Conservation (phyloP, 2,888 invertebrate genomes). For the Chrysolina haemoptera region DNA sequence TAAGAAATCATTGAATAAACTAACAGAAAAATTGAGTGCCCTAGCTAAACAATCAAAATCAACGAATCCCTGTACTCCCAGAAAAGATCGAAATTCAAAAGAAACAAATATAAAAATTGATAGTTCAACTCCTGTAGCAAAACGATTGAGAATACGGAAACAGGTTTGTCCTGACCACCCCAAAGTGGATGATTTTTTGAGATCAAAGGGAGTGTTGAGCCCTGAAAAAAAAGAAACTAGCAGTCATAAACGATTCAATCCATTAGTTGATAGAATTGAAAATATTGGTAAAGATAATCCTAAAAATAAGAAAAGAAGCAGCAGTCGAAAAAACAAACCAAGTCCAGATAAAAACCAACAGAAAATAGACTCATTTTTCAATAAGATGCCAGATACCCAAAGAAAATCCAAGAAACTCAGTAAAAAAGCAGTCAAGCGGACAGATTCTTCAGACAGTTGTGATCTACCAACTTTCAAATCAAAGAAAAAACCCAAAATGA, state of each 20-base stretch:
- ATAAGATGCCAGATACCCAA: constrained; percentile 6
- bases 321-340: neutral
- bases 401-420: constrained; percentile 18
- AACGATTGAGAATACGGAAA: constrained; percentile 25
- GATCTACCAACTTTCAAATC: constrained; percentile 48
- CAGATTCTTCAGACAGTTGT: constrained; percentile 44
- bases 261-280: neutral
- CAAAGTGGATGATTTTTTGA: constrained; percentile 27
- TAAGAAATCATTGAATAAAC: constrained; percentile 21
- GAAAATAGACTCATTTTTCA: constrained; percentile 20
- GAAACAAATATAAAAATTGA: neutral
- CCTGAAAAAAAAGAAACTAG: neutral
- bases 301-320: neutral
- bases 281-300: neutral
- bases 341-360: constrained; percentile 10
- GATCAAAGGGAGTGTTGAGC: neutral
- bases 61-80: constrained; percentile 4
- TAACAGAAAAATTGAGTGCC: constrained; percentile 22
- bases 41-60: constrained; percentile 13
- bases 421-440: constrained; percentile 26
- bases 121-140: constrained; percentile 10
- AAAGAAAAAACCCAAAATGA: constrained; percentile 32
- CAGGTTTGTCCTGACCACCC: neutral
- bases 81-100: neutral
- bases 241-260: neutral